A percentile compares a stretch with the other conserved stretches of the same genome.
phyloP scores from a whole-genome alignment of 2,797 vertebrate species.

The Knipowitschia caucasica region DNA sequence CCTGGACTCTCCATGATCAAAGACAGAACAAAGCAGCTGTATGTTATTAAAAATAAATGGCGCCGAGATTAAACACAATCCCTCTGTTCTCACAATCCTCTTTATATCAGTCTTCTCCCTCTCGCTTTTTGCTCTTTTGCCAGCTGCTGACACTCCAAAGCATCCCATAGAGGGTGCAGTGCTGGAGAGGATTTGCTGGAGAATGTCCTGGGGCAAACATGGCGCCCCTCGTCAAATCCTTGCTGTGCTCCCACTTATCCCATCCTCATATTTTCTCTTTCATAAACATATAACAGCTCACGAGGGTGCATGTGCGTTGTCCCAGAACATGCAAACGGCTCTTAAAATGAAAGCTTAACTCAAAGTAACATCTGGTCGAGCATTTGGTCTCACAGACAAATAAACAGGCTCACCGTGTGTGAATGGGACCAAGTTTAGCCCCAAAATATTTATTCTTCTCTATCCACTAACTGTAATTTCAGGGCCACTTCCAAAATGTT shows the following conservation, averaged over 20 bases:
- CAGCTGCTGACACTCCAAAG: constrained; percentile 67
- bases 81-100: constrained; percentile 46
- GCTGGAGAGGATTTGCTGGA: constrained; percentile 46
- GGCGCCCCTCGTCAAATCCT: constrained; percentile 28
- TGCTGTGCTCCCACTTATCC: constrained; percentile 29
- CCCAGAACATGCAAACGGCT: constrained; percentile 17
- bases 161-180: constrained; percentile 48
- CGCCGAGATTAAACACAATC: constrained; percentile 61
- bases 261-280: constrained; percentile 23
- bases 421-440: constrained; percentile 17
- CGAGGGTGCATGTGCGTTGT: constrained; percentile 28
- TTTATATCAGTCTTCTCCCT: constrained; percentile 60
- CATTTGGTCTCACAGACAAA: constrained; percentile 19
- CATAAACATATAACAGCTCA: constrained; percentile 30
- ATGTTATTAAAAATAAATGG: constrained; percentile 78
- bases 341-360: constrained; percentile 30
- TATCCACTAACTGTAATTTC: not conserved
- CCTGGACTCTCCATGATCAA: constrained; percentile 71
- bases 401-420: constrained; percentile 14
- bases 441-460: constrained; percentile 5
- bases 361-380: constrained; percentile 36
- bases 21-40: constrained; percentile 72
- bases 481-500: constrained; percentile 1
- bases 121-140: constrained; percentile 49
- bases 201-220: constrained; percentile 48